Base-by-base conservation (phyloP, 2,888 invertebrate genomes). In the Portevinia maculata region DNA sequence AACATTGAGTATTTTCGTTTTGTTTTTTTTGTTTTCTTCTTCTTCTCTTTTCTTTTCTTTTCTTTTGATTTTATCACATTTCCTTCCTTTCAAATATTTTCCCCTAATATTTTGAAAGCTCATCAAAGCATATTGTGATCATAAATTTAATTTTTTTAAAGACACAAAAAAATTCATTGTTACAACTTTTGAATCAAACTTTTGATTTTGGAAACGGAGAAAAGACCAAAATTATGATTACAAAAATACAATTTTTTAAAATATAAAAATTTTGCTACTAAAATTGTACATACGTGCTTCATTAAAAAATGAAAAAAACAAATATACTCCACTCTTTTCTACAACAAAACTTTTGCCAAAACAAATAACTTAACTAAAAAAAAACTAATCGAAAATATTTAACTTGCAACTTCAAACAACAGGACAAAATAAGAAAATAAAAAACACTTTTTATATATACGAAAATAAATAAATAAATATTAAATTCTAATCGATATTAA, bases 41-140 rank as follows among this genome's bases (percentile, higher is more conserved):
- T 74, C 67, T 79, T 79, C 67, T 67, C 55, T 28, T 70, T 69
- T 24, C 5, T 24, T 24, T 24, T 24, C 24, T 24, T 73, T 30
- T 19, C n/a, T n/a, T n/a, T n/a, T n/a, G n/a, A 32, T 37, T 46
- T 32, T 15, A 60, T 70, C 5, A 44, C 57, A 39, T 30, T 73
- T 70, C 39, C 28, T 52, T 50, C 7, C 34, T 79, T 84, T 84
- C 70, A 74, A 74, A 67, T 74, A 83, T 57, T 48, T 71, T 71
- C 48, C 69, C 62, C 59, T 46, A 41, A 76, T 81, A 37, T 75
- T 74, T 78, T 84, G 75, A 86, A 85, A 85, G 86, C 86, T 87
- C 86, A 86, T 87, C 86, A 85, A 87, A 87, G 86, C 86, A 79
- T 69, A 86, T 85, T 87, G 86, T 87, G 86, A 87, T 87, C 84